These are phyloP conservation scores for Ichneumoninae sp. DNA, from an alignment of 2,888 invertebrate genomes.

Conservation along the genomic window DNA sequence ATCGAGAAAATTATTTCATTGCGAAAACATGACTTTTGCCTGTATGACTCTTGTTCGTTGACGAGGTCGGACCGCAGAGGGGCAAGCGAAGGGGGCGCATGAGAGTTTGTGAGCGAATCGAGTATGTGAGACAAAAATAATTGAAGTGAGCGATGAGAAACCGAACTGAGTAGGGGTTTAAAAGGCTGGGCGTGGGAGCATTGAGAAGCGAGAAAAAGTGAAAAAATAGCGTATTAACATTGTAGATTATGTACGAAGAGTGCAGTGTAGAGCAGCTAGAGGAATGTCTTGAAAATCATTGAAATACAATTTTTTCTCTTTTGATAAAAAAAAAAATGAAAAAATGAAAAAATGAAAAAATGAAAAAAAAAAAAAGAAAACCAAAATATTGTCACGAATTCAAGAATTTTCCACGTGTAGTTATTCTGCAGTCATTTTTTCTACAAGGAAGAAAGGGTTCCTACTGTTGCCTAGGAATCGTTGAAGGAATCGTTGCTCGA, in stretches of 20 bases:
- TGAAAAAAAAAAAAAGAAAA: constrained; percentile 6
- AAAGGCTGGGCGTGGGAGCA: constrained; percentile 59
- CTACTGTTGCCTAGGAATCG: too few species aligned
- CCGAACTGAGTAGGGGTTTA: constrained; percentile 75
- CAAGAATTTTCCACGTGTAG: constrained; percentile 17
- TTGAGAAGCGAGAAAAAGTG: constrained; percentile 57
- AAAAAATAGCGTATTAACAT: constrained; percentile 36
- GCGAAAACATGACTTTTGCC: constrained; percentile 40
- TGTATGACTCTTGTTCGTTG: not conserved
- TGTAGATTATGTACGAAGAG: constrained; percentile 46
- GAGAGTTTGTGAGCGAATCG: constrained; percentile 11
- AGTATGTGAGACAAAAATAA: constrained; percentile 28
- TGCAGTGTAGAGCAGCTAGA: constrained; percentile 46
- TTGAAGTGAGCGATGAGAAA: constrained; percentile 64
- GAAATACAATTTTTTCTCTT: constrained; percentile 56
- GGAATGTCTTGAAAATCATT: constrained; percentile 42
- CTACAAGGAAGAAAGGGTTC: too few species aligned
- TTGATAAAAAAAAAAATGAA: constrained; percentile 10
- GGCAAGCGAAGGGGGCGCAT: not conserved
- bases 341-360: not conserved
- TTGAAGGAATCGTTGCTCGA: too few species aligned
- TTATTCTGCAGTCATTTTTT: not conserved
- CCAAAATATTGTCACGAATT: constrained; percentile 5
- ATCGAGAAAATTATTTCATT: constrained; percentile 30
- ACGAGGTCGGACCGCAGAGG: constrained; percentile 3